Evolutionary conservation across 2,113 vertebrate species (phyloP).

Genomic region (Orientallactaga bullata): DNA sequence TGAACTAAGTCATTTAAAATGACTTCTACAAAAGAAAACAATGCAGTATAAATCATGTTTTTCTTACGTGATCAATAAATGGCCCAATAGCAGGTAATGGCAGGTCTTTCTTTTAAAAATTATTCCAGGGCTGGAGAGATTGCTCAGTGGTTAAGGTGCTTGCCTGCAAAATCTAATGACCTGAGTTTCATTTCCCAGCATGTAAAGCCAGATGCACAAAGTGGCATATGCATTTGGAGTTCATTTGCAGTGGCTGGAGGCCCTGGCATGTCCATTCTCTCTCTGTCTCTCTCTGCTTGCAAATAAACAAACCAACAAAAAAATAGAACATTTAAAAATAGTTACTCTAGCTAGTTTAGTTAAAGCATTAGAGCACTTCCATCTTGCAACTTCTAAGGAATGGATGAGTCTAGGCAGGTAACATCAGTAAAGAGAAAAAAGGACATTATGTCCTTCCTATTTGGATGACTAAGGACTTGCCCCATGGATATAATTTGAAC

Average conservation of each 20-base stretch:
- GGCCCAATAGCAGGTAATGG: background rate
- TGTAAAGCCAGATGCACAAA: no score
- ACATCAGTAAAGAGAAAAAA: background rate
- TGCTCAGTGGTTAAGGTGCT: no score
- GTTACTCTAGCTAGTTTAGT: background rate
- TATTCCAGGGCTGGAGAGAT: no score
- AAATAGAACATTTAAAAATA: no score
- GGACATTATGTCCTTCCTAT: background rate
- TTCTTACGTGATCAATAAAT: background rate
- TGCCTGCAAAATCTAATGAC: no score
- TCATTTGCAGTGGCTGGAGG: no score
- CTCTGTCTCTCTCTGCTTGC: no score
- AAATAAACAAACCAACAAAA: no score
- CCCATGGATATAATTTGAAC: background rate
- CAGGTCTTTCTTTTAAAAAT: slow-evolving; percentile 19
- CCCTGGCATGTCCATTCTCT: no score
- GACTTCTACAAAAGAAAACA: background rate
- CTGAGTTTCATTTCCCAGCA: no score
- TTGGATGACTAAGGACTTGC: background rate
- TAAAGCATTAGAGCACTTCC: background rate
- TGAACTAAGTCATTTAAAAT: background rate
- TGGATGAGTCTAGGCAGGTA: slow-evolving; percentile 14
- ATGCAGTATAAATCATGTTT: background rate
- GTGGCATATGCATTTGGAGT: no score
- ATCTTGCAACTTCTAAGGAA: background rate